Evolutionary conservation across 2,113 vertebrate genomes (phyloP).

Genomic region (Podarcis muralis): DNA sequence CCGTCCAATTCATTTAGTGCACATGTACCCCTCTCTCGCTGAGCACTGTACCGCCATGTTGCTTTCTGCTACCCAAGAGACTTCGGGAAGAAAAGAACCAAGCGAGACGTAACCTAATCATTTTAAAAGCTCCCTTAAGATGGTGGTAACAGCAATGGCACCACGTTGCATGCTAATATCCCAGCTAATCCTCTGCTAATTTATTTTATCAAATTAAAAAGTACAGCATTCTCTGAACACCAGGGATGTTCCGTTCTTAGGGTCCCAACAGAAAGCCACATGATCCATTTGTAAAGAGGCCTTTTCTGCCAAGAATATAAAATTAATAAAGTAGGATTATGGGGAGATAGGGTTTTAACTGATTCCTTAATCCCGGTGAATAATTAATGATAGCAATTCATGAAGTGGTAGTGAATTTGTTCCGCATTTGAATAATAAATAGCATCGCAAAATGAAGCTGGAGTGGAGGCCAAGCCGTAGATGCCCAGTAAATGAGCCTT

Average conservation of each 20-base stretch:
- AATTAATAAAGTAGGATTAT: slow-evolving; percentile 84
- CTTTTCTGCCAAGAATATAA: slow-evolving; percentile 75
- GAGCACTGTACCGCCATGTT: background rate
- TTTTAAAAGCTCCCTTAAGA: slow-evolving; percentile 54
- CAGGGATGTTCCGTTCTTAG: slow-evolving; percentile 70
- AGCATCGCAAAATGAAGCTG: slow-evolving; percentile 6
- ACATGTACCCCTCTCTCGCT: background rate
- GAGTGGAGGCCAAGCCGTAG: background rate
- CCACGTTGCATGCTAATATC: slow-evolving; percentile 60
- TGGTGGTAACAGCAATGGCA: slow-evolving; percentile 36
- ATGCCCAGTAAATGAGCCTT: background rate
- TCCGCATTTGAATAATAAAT: slow-evolving; percentile 29
- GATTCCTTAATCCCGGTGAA: slow-evolving; percentile 80
- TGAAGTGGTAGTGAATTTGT: slow-evolving; percentile 22
- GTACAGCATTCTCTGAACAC: slow-evolving; percentile 68
- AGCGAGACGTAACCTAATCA: background rate
- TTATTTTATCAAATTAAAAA: slow-evolving; percentile 83
- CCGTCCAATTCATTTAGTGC: background rate
- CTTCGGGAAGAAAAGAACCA: slow-evolving; percentile 14
- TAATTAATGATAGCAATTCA: slow-evolving; percentile 51
- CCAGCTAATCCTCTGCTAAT: slow-evolving; percentile 78
- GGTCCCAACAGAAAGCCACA: slow-evolving; percentile 68
- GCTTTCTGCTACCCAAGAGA: slow-evolving; percentile 16
- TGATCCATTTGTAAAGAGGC: slow-evolving; percentile 73
- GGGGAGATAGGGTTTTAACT: slow-evolving; percentile 72